Conservation (phyloP, 2,888 invertebrate genomes). For the Andricus quercusramuli region DNA sequence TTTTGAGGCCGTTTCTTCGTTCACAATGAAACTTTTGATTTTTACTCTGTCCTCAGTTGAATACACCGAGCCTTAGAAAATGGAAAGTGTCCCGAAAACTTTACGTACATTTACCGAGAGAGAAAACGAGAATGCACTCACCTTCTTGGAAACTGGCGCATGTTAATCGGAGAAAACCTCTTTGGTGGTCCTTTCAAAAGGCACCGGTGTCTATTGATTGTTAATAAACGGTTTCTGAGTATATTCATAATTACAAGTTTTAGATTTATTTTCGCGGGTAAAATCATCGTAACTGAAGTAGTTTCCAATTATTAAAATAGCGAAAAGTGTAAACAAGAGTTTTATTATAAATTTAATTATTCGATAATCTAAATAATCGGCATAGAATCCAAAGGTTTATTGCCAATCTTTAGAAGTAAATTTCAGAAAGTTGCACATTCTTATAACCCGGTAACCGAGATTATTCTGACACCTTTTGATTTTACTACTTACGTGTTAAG, state of each 20-base stretch:
- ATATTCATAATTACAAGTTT: background rate
- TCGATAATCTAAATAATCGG: background rate
- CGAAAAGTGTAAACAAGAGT: background rate
- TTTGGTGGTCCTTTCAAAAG: slow-evolving; percentile 36
- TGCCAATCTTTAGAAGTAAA: background rate
- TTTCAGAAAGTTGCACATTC: slow-evolving; percentile 20
- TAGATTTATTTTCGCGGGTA: background rate
- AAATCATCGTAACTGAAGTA: too few species aligned
- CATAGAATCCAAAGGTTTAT: background rate
- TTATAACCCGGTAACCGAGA: slow-evolving; percentile 31
- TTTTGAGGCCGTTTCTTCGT: too few species aligned
- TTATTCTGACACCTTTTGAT: slow-evolving; percentile 28
- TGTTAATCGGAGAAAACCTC: slow-evolving; percentile 72
- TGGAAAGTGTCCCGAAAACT: slow-evolving; percentile 65
- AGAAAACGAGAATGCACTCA: slow-evolving; percentile 57
- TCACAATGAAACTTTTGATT: too few species aligned
- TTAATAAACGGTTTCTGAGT: background rate
- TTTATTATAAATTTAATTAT: background rate
- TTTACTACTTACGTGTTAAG: slow-evolving; percentile 19
- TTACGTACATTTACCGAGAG: slow-evolving; percentile 52
- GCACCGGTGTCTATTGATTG: background rate
- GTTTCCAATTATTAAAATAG: too few species aligned
- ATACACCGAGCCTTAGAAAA: slow-evolving; percentile 58
- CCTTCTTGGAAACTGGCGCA: slow-evolving; percentile 61
- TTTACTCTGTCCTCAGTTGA: background rate